These are phyloP conservation scores for Pipistrellus pipistrellus DNA, from an alignment of 2,797 vertebrate species.

Conservation along the genomic window DNA sequence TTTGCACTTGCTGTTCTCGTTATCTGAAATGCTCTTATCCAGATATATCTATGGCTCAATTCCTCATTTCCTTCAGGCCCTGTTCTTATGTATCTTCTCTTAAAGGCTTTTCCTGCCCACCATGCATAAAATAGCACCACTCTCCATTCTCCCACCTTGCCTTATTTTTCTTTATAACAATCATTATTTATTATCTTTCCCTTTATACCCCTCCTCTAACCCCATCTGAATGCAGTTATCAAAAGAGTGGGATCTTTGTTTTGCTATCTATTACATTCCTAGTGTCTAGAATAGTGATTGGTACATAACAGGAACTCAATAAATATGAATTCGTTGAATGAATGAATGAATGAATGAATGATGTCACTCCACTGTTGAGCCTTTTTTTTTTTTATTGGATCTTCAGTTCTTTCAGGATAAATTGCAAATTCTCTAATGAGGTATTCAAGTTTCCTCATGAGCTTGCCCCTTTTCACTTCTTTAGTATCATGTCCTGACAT, in stretches of 20 bases:
- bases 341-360: not conserved
- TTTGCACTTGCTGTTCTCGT: not conserved
- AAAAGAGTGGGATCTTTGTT: not conserved
- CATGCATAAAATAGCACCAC: not conserved
- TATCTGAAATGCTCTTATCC: not conserved
- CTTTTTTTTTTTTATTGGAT: slow-evolving; percentile 9
- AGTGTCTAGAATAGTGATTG: not conserved
- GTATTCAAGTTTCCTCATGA: not conserved
- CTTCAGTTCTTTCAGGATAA: not conserved
- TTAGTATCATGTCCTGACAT: not conserved
- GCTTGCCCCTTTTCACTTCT: not conserved
- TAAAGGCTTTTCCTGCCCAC: not conserved
- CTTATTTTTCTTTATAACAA: slow-evolving; percentile 6
- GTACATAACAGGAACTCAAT: not conserved
- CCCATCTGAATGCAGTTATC: not conserved
- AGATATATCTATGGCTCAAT: not conserved
- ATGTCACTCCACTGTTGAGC: not conserved
- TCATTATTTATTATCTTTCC: not conserved
- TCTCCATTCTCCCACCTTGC: not conserved
- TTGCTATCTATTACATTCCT: not conserved
- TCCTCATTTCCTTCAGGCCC: not conserved
- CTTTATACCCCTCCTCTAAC: not conserved
- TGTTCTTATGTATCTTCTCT: not conserved
- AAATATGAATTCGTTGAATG: not conserved
- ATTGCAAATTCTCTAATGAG: not conserved